Conservation (phyloP, 2,113 vertebrate genomes). For the Promerops cafer region DNA sequence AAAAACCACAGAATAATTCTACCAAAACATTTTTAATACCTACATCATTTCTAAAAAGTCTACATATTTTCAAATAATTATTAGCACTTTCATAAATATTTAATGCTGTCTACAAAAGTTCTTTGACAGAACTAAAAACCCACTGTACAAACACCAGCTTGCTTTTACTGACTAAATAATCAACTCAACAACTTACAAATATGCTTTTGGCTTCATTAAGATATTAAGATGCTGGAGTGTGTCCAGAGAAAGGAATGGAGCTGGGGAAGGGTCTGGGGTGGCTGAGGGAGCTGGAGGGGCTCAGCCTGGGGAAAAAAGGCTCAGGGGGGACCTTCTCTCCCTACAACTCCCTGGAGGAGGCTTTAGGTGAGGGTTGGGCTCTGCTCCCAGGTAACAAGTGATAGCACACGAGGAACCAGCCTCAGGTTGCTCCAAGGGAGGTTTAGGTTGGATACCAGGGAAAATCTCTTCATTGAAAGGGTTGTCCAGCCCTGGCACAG, state of each 20-base stretch:
- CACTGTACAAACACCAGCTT: not conserved
- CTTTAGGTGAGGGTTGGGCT: not conserved
- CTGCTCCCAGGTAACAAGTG: not conserved
- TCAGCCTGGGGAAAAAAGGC: not conserved
- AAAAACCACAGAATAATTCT: not conserved
- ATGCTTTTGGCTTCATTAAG: not conserved
- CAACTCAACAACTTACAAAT: not conserved
- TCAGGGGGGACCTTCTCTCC: not conserved
- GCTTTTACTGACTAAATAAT: not conserved
- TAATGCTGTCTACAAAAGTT: not conserved
- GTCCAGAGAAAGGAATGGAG: not conserved
- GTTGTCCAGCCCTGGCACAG: not conserved
- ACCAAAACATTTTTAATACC: constrained; percentile 11
- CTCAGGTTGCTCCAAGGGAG: not conserved
- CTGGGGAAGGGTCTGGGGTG: not conserved
- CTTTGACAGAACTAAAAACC: constrained; percentile 4
- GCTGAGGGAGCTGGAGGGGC: not conserved
- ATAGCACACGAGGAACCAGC: not conserved
- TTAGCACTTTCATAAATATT: constrained; percentile 1
- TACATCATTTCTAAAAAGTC: not conserved
- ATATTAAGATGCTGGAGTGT: not conserved
- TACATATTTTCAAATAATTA: constrained; percentile 29
- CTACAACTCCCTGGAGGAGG: not conserved
- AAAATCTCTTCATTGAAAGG: not conserved
- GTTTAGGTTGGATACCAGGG: not conserved